Evolutionary conservation across 2,888 invertebrate genomes (phyloP).

Genomic region (Nephrocerus scutellatus): DNA sequence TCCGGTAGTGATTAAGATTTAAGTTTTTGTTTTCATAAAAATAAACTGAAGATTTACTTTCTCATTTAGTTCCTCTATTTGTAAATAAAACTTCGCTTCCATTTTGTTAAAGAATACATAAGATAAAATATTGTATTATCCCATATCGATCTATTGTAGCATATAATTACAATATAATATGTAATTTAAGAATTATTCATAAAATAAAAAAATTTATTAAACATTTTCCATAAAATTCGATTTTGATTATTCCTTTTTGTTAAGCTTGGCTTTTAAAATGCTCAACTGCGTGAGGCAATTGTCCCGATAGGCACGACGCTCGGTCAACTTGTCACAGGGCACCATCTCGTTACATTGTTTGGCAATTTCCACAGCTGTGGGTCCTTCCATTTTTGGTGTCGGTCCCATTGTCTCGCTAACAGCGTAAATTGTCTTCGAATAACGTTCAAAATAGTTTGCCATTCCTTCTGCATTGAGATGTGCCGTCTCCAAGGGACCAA

Average conservation of each 20-base stretch:
- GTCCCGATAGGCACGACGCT: conserved; percentile 76
- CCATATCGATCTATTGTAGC: too few relatives aligned
- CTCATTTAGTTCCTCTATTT: too few relatives aligned
- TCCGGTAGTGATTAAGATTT: too few relatives aligned
- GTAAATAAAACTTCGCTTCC: too few relatives aligned
- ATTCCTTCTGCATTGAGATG: conserved; percentile 91
- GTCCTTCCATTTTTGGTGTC: conserved; percentile 65
- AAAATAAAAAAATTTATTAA: conserved; percentile 4
- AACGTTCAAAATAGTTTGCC: conserved; percentile 57
- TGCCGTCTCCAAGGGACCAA: conserved; percentile 88
- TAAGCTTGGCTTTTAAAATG: conserved; percentile 67
- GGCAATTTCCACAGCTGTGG: conserved; percentile 59
- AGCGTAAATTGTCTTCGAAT: conserved; percentile 54
- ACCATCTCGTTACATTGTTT: conserved; percentile 66
- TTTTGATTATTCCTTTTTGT: conserved; percentile 28
- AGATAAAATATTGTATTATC: too few relatives aligned
- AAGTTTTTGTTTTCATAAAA: too few relatives aligned
- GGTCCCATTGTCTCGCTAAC: conserved; percentile 70
- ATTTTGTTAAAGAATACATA: too few relatives aligned
- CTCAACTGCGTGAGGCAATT: conserved; percentile 73
- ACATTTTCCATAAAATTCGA: conserved; percentile 20
- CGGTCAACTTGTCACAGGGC: conserved; percentile 65
- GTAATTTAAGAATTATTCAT: too few relatives aligned
- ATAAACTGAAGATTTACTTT: too few relatives aligned
- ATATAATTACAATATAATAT: too few relatives aligned